A percentile compares a stretch with the other conserved stretches of the same genome.
phyloP scores from a whole-genome alignment of 2,888 invertebrate species.

The Thymelicus lineola region DNA sequence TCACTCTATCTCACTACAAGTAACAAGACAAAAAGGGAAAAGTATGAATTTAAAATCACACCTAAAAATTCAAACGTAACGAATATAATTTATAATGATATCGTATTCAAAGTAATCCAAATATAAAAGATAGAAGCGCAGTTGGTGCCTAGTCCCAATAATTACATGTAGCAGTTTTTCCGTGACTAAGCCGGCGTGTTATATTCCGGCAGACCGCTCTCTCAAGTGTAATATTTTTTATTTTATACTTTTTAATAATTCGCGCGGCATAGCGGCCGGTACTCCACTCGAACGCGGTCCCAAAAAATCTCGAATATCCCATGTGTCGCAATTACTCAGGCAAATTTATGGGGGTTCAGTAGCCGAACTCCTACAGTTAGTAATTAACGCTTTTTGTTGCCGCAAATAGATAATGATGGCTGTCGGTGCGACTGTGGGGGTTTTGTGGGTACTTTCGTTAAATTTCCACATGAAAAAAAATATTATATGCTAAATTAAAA shows the following conservation, averaged over 20 bases:
- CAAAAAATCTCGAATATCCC: conserved; percentile 78
- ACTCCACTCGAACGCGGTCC: conserved; percentile 78
- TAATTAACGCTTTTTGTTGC: conserved; percentile 42
- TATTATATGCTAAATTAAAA: no score
- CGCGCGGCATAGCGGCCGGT: conserved; percentile 72
- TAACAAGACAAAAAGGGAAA: no score
- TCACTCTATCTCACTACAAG: no score
- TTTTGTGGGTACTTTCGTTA: conserved; percentile 12
- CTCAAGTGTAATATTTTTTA: conserved; percentile 66
- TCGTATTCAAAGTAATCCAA: neutral
- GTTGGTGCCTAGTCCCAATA: conserved; percentile 40
- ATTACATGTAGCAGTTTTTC: conserved; percentile 53
- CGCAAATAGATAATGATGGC: conserved; percentile 22
- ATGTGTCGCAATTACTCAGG: conserved; percentile 69
- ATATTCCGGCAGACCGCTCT: conserved; percentile 66
- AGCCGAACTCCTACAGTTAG: conserved; percentile 41
- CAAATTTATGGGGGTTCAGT: conserved; percentile 64
- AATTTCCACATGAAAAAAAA: no score
- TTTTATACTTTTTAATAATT: conserved; percentile 81
- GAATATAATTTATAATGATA: no score
- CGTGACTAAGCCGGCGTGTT: conserved; percentile 58
- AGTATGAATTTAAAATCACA: no score
- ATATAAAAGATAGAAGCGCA: conserved; percentile 29
- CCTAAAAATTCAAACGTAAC: no score
- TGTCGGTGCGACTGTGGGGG: conserved; percentile 14